These are phyloP conservation scores for Zootermopsis nevadensis DNA, from an alignment of 2,888 invertebrate species.

Conservation along the genomic window DNA sequence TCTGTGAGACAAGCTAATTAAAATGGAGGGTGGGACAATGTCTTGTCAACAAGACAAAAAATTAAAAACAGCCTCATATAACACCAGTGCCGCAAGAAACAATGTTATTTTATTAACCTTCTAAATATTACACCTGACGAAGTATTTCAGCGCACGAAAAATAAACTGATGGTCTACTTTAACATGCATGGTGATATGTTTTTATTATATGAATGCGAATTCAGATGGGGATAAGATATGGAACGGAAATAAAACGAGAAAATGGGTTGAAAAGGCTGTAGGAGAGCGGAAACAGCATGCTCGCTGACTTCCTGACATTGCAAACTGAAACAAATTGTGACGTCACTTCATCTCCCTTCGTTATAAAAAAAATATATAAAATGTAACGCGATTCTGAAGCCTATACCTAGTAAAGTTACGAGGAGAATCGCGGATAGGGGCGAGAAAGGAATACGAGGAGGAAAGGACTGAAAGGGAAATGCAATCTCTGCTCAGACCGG, in stretches of 20 bases:
- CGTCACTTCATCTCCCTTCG: slow-evolving; percentile 32
- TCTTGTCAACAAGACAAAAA: too few relatives aligned
- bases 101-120: too few relatives aligned
- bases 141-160: too few relatives aligned
- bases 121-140: too few relatives aligned
- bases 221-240: slow-evolving; percentile 23
- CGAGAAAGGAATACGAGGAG: background rate
- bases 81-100: background rate
- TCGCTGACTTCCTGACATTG: slow-evolving; percentile 33
- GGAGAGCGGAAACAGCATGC: slow-evolving; percentile 25
- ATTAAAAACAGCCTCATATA: background rate
- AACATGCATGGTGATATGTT: slow-evolving; percentile 21
- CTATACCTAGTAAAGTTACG: background rate
- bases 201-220: slow-evolving; percentile 31
- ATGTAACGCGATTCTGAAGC: background rate
- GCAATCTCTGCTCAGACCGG: slow-evolving; percentile 18
- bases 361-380: slow-evolving; percentile 28
- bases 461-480: slow-evolving; percentile 30
- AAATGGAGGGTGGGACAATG: too few relatives aligned
- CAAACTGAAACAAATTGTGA: slow-evolving; percentile 39
- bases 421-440: background rate
- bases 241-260: background rate
- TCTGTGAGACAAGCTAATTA: too few relatives aligned
- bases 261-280: slow-evolving; percentile 10
- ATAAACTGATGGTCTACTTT: too few relatives aligned